Conservation (phyloP, 2,888 invertebrate genomes). For the Empis stercorea region DNA sequence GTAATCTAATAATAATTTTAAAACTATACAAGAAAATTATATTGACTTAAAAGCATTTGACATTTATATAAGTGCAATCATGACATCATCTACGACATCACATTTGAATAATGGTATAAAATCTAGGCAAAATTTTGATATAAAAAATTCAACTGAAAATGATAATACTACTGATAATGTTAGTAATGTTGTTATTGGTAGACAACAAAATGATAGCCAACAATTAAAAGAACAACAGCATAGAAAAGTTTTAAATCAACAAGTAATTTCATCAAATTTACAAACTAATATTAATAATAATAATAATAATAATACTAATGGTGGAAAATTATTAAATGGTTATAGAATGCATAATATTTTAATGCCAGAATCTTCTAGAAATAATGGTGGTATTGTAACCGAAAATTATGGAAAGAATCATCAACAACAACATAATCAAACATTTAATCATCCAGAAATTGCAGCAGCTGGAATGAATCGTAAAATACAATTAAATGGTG, state of each 20-base stretch:
- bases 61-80: background rate
- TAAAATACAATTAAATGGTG: constrained; percentile 17
- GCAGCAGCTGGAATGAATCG: constrained; percentile 12
- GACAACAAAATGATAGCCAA: background rate
- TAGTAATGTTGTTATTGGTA: background rate
- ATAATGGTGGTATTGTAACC: no score
- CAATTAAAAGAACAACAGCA: constrained; percentile 8
- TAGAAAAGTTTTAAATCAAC: constrained; percentile 12
- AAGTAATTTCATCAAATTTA: background rate
- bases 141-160: background rate
- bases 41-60: no score
- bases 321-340: constrained; percentile 6
- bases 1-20: no score
- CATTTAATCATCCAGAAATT: constrained; percentile 1
- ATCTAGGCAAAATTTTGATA: background rate
- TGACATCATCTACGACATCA: constrained; percentile 7
- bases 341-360: no score
- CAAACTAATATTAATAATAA: constrained; percentile 2
- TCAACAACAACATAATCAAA: background rate
- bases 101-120: constrained; percentile 11
- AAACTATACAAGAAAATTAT: no score
- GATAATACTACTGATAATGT: background rate
- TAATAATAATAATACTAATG: constrained; percentile 9
- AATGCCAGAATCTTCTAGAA: no score
- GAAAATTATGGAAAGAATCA: background rate